phyloP scores from a whole-genome alignment of 1,140 invertebrate genomes.

The Pachypsylla venusta region DNA sequence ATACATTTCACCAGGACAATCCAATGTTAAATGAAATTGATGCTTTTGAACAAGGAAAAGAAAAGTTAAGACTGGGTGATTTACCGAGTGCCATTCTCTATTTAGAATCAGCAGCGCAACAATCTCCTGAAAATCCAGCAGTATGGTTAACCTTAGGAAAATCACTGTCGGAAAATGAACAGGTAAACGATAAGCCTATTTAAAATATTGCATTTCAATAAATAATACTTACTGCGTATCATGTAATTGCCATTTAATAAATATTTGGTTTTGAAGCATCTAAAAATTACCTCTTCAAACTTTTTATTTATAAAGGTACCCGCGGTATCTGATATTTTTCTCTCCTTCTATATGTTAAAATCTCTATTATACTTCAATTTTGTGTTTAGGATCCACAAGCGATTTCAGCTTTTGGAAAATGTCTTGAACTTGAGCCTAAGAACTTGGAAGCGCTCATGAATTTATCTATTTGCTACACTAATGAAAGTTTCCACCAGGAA shows the following conservation, averaged over 20 bases:
- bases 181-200: slow-evolving; percentile 32
- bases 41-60: slow-evolving; percentile 72
- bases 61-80: slow-evolving; percentile 68
- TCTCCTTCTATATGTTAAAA: too few species aligned
- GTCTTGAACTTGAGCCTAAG: slow-evolving; percentile 61
- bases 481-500: slow-evolving; percentile 50
- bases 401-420: slow-evolving; percentile 75
- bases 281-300: too few species aligned
- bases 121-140: slow-evolving; percentile 61
- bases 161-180: slow-evolving; percentile 86
- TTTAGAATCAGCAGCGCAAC: slow-evolving; percentile 89
- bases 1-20: slow-evolving; percentile 74
- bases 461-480: slow-evolving; percentile 86
- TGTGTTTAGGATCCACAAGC: slow-evolving; percentile 65
- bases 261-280: too few species aligned
- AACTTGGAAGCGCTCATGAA: slow-evolving; percentile 77
- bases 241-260: too few species aligned
- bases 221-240: too few species aligned
- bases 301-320: too few species aligned
- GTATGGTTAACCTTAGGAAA: slow-evolving; percentile 70
- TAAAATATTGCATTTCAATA: not conserved
- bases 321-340: too few species aligned
- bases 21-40: slow-evolving; percentile 65
- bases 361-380: too few species aligned
- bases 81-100: slow-evolving; percentile 88